Base-by-base conservation (phyloP, 2,113 vertebrate genomes). In the Oryzias melastigma region DNA sequence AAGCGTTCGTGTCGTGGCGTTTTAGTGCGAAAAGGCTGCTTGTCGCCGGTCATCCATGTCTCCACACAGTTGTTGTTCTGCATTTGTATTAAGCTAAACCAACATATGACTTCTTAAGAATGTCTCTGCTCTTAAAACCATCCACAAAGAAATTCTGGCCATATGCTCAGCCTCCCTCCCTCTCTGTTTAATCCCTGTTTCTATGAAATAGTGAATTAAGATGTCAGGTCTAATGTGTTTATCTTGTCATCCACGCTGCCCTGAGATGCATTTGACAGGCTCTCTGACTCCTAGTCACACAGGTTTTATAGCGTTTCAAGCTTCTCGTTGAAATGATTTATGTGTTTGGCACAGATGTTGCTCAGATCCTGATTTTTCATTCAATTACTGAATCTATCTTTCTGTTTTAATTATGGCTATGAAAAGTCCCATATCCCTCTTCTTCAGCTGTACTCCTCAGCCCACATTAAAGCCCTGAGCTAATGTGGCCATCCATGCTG, bases 321-420 rank as follows among this genome's bases (percentile, higher is more conserved):
- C 82, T 78, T 87, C 91, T 91, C 86, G 75, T 91, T 90, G 88
- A 82, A 84, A 85, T 91, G 90, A 92, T 91, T 92, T 90, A 91
- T 89, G 87, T 88, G 89, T 77, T 71, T 80, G 81, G 90, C 88
- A 88, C 91, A 92, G 91, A 91, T 92, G 91, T 91, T 91, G 86
- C 88, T 90, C 87, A 87, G 85, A 90, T 91, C 88, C 87, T 63
- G 83, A 88, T 89, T 91, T 91, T 91, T 89, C 86, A 87, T 91
- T 91, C 89, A 91, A 91, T 91, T 91, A 91, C 89, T 71, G 87
- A 85, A 90, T 91, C 88, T 87, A 89, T 90, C 89, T 90, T 75
- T 87, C 90, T 89, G 90, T 91, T 91, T 92, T 91, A 91, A 91
- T 91, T 89, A 91, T 83, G 82, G 84, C 90, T 80, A 87, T 91